Conservation (phyloP, 2,888 invertebrate species). For the Pristionchus arcanus region DNA sequence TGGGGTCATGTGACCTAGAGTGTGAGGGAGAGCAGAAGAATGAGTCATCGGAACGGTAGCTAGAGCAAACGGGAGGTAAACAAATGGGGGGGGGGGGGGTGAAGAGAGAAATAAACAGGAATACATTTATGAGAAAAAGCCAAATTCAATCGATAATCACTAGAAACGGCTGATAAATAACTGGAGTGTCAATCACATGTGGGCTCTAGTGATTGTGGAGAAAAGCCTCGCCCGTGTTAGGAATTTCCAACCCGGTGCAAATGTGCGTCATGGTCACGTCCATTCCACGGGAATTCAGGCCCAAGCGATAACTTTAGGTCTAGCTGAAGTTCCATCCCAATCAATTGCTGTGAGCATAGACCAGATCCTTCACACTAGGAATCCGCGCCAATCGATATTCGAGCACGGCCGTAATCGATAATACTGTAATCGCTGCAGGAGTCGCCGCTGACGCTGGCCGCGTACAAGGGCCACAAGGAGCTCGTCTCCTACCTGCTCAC, state of each 20-base stretch:
- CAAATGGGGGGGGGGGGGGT: not conserved
- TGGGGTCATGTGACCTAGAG: not conserved
- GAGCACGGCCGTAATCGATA: not conserved
- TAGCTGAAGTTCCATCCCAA: no score
- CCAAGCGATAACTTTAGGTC: no score
- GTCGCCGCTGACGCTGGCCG: slow-evolving; percentile 94
- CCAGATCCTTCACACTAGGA: no score
- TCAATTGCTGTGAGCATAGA: no score
- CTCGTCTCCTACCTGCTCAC: slow-evolving; percentile 96
- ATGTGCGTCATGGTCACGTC: no score
- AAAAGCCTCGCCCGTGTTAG: no score
- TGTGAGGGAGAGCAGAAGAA: not conserved
- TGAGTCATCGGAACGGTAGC: no score
- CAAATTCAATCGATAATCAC: not conserved
- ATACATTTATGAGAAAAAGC: no score
- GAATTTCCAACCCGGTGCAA: no score
- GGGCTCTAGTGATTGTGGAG: no score
- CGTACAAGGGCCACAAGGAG: slow-evolving; percentile 95
- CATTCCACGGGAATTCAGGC: no score
- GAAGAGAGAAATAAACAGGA: not conserved
- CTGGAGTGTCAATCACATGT: no score
- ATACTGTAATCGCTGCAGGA: slow-evolving; percentile 88
- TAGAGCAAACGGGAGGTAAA: not conserved
- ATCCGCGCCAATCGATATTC: not conserved
- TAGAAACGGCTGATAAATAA: not conserved